A percentile compares a stretch with the other conserved stretches of the same genome.
These are phyloP conservation scores for Boloria selene DNA, from an alignment of 2,888 invertebrate species.

Conservation along the genomic window DNA sequence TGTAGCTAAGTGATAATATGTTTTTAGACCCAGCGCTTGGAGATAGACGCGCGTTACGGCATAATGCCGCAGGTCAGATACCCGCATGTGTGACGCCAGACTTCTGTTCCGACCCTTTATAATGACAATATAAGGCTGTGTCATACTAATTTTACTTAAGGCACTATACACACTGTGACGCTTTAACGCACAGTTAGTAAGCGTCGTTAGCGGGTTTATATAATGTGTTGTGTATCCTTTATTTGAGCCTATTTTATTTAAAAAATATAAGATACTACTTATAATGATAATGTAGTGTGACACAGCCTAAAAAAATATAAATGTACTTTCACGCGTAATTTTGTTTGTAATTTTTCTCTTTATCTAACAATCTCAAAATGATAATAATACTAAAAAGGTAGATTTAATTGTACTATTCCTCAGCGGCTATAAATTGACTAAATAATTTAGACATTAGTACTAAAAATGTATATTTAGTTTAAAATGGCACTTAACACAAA, in stretches of 20 bases:
- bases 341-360: slow-evolving; percentile 22
- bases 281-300: background rate
- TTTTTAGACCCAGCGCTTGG: slow-evolving; percentile 94
- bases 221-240: too few species aligned
- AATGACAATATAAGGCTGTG: slow-evolving; percentile 10
- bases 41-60: slow-evolving; percentile 95
- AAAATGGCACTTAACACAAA: background rate
- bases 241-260: too few species aligned
- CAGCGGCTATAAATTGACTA: background rate
- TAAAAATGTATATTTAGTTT: background rate
- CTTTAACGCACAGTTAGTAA: too few species aligned
- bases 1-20: slow-evolving; percentile 44
- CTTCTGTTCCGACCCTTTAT: slow-evolving; percentile 17
- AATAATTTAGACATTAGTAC: slow-evolving; percentile 4
- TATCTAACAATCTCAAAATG: slow-evolving; percentile 27
- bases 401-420: background rate
- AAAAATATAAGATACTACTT: too few species aligned
- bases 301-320: slow-evolving; percentile 2
- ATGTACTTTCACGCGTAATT: slow-evolving; percentile 12
- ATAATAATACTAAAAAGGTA: slow-evolving; percentile 31
- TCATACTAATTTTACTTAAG: slow-evolving; percentile 18
- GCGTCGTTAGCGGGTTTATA: too few species aligned
- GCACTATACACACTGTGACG: too few species aligned
- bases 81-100: slow-evolving; percentile 69
- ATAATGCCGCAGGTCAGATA: slow-evolving; percentile 90